Evolutionary conservation across 1,140 invertebrate species (phyloP).

Genomic region (Thereuonema tuberculata): DNA sequence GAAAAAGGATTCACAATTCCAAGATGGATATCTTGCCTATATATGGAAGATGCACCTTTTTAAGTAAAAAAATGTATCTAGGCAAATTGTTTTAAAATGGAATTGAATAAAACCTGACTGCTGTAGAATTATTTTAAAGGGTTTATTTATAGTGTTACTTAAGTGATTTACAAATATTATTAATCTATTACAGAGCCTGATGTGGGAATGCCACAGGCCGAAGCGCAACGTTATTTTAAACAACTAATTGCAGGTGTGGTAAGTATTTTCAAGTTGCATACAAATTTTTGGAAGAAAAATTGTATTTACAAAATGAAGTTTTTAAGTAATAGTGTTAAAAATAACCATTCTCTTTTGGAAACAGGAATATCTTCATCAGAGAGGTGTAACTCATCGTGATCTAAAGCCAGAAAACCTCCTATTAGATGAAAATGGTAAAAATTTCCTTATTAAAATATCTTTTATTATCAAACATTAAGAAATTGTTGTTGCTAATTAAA

Average conservation of each 20-base stretch:
- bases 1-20: no score
- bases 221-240: conserved; percentile 77
- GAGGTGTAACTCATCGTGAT: conserved; percentile 75
- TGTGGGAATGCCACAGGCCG: conserved; percentile 63
- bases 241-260: conserved; percentile 69
- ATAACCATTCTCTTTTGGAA: neutral
- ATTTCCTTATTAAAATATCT: conserved; percentile 7
- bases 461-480: conserved; percentile 6
- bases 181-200: conserved; percentile 79
- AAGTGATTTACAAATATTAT: no score
- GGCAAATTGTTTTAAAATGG: no score
- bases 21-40: no score
- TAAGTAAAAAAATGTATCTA: no score
- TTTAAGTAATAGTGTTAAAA: neutral
- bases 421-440: conserved; percentile 52
- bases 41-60: no score
- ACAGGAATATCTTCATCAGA: conserved; percentile 59
- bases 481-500: no score
- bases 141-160: no score
- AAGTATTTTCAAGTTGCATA: conserved; percentile 21
- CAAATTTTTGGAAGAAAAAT: neutral
- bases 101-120: no score
- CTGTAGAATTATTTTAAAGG: no score
- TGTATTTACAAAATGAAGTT: no score
- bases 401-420: conserved; percentile 93